phyloP scores from a whole-genome alignment of 2,888 invertebrate species.

The Stenchaetothrips biformis region DNA sequence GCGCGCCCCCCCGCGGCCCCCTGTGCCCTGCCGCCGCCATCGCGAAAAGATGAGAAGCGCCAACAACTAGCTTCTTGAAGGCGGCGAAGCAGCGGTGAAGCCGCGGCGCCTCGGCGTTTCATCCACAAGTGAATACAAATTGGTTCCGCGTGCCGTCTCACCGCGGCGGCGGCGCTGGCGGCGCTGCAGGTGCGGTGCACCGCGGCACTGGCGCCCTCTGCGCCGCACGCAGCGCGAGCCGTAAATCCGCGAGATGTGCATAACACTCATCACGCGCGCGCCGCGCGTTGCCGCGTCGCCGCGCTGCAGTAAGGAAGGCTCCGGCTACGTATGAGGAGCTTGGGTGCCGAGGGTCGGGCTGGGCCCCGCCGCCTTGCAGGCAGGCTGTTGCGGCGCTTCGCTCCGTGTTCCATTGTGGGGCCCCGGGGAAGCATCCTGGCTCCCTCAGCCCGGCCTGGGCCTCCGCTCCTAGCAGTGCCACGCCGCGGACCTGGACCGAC shows the following conservation, averaged over 20 bases:
- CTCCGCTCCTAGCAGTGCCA: not conserved
- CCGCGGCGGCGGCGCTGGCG: not conserved
- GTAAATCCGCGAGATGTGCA: constrained; percentile 10
- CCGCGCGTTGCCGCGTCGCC: no score
- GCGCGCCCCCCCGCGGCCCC: not conserved
- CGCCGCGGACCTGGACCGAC: not conserved
- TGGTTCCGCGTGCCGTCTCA: not conserved
- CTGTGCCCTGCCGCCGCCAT: not conserved
- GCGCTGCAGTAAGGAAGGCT: constrained; percentile 1
- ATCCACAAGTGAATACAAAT: constrained; percentile 19
- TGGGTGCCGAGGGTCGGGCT: constrained; percentile 4
- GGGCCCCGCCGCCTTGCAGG: not conserved
- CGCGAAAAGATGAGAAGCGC: constrained; percentile 12
- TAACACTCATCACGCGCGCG: constrained; percentile 3
- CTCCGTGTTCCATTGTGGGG: constrained; percentile 24
- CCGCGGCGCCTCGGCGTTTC: not conserved
- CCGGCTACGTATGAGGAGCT: not conserved
- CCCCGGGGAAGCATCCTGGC: constrained; percentile 15
- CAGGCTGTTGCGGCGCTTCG: constrained; percentile 23
- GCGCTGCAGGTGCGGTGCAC: no score
- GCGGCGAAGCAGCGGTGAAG: not conserved
- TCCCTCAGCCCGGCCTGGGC: not conserved
- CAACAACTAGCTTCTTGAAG: constrained; percentile 13
- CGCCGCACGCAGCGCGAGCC: not conserved
- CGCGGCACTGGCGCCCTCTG: no score